phyloP scores from a whole-genome alignment of 2,888 invertebrate genomes.

The Muscina levida region DNA sequence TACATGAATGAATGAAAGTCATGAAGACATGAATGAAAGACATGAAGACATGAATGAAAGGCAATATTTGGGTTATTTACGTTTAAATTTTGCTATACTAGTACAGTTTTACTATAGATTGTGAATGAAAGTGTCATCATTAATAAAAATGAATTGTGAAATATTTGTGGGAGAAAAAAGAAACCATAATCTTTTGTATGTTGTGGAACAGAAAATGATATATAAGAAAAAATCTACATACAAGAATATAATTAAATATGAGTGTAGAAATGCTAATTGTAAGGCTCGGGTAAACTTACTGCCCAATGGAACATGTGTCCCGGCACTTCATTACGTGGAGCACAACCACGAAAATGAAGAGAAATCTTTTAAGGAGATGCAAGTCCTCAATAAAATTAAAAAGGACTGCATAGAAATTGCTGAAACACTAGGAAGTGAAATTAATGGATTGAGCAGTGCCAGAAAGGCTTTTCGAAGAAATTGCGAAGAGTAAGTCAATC shows the following conservation, averaged over 20 bases:
- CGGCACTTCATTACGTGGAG: background rate
- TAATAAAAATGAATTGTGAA: constrained; percentile 11
- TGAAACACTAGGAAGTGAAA: background rate
- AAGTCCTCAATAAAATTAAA: constrained; percentile 12
- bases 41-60: too few relatives aligned
- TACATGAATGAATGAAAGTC: too few relatives aligned
- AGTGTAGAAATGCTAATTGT: background rate
- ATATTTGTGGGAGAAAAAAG: background rate
- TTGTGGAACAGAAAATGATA: background rate
- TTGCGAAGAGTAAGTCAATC: background rate
- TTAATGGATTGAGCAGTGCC: background rate
- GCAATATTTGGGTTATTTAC: background rate
- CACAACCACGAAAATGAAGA: constrained; percentile 6
- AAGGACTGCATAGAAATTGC: background rate
- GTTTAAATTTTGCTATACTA: background rate
- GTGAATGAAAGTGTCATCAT: background rate
- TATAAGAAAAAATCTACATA: constrained; percentile 8
- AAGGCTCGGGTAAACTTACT: constrained; percentile 8
- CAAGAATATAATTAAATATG: background rate
- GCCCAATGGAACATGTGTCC: background rate
- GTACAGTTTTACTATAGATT: background rate
- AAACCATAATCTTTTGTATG: background rate
- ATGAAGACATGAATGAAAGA: too few relatives aligned
- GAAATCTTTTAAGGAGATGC: background rate
- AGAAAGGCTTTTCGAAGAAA: background rate